Conservation (phyloP, 1,140 invertebrate genomes). For the Triops cancriformis region DNA sequence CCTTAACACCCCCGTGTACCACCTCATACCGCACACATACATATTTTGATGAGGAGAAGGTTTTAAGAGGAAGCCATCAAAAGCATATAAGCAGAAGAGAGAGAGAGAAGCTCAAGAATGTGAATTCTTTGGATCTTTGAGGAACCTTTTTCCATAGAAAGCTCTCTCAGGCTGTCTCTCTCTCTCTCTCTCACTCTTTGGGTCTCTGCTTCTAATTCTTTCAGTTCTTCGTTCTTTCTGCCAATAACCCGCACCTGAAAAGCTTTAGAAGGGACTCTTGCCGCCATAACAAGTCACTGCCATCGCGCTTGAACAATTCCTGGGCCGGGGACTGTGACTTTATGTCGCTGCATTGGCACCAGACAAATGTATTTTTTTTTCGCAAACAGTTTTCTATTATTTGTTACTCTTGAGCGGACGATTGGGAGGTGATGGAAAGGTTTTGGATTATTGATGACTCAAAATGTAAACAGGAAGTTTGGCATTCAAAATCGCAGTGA, state of each 20-base stretch:
- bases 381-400: too few relatives aligned
- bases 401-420: too few relatives aligned
- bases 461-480: too few relatives aligned
- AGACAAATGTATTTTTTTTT: too few relatives aligned
- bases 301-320: background rate
- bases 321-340: background rate
- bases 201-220: background rate
- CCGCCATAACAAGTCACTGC: background rate
- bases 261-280: background rate
- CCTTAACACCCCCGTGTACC: background rate
- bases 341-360: background rate
- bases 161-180: background rate
- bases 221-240: background rate
- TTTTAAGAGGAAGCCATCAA: background rate
- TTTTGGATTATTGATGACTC: too few relatives aligned
- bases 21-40: background rate
- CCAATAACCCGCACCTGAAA: background rate
- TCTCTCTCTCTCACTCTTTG: background rate
- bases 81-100: background rate
- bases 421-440: too few relatives aligned
- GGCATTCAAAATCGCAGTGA: too few relatives aligned
- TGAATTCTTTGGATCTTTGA: background rate
- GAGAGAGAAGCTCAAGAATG: background rate
- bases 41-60: constrained; percentile 3
- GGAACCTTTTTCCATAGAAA: background rate